A percentile compares a stretch with the other conserved stretches of the same genome.
Evolutionary conservation across 2,113 vertebrate genomes (phyloP).

Genomic region (Pitta sordida): DNA sequence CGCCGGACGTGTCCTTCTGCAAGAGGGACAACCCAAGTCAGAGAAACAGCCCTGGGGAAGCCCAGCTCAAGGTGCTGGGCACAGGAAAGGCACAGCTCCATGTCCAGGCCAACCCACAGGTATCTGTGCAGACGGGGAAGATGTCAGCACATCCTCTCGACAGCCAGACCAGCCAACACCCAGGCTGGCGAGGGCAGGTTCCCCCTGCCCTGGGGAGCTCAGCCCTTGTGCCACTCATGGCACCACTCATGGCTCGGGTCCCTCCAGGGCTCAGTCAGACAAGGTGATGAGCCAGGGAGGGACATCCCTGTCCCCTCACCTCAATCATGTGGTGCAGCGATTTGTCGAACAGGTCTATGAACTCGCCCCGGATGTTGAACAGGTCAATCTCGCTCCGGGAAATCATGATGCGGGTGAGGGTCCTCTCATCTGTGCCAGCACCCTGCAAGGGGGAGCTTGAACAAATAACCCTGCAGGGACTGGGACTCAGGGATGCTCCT

Average conservation of each 20-base stretch:
- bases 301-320: slow-evolving; percentile 63
- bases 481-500: neutral
- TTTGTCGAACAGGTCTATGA: slow-evolving; percentile 86
- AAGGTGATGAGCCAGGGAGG: neutral
- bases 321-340: slow-evolving; percentile 91
- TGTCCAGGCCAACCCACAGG: neutral
- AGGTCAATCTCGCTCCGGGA: slow-evolving; percentile 91
- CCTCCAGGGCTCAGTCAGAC: neutral
- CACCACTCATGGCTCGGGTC: neutral
- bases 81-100: neutral
- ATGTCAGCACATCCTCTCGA: neutral
- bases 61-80: neutral
- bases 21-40: neutral
- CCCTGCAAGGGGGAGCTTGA: slow-evolving; percentile 73
- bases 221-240: neutral
- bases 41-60: neutral
- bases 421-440: slow-evolving; percentile 90
- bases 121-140: neutral
- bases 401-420: slow-evolving; percentile 91
- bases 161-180: neutral
- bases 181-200: neutral
- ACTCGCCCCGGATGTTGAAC: slow-evolving; percentile 89
- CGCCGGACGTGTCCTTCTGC: slow-evolving; percentile 94
- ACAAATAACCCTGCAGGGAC: neutral
- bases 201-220: neutral